Evolutionary conservation across 2,888 invertebrate genomes (phyloP).

Genomic region (Drosophila pegasa): DNA sequence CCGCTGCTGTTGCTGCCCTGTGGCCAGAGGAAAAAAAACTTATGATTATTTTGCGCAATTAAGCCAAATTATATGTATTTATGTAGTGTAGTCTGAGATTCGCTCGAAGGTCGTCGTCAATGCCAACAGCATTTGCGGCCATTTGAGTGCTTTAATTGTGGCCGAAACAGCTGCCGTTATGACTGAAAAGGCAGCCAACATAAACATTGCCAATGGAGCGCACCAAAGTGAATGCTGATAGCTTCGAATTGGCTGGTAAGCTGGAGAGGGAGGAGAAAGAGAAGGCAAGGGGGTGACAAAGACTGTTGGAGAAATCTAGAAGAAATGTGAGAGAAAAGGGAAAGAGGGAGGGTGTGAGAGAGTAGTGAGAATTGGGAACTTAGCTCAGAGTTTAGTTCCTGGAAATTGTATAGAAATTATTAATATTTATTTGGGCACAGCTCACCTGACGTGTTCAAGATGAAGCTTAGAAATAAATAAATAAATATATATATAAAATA

Average conservation of each 20-base stretch:
- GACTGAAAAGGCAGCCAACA: slow-evolving; percentile 28
- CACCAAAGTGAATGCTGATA: slow-evolving; percentile 14
- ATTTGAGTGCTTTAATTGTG: slow-evolving; percentile 59
- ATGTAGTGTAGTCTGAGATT: slow-evolving; percentile 59
- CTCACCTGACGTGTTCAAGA: neutral
- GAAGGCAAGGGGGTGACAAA: no score
- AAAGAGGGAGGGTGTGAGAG: neutral
- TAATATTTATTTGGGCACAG: neutral
- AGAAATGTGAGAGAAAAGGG: no score
- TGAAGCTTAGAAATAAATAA: no score
- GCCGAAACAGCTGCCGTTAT: slow-evolving; percentile 52
- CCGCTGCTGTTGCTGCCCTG: slow-evolving; percentile 17
- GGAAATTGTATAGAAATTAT: neutral
- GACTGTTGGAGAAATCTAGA: no score
- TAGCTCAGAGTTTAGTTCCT: no score
- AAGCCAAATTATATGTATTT: slow-evolving; percentile 72
- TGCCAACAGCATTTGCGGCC: slow-evolving; percentile 41
- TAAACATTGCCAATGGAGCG: slow-evolving; percentile 48
- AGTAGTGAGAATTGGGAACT: neutral
- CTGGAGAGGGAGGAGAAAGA: neutral
- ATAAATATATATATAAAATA: no score
- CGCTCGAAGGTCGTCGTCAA: slow-evolving; percentile 57
- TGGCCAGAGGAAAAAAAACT: slow-evolving; percentile 52
- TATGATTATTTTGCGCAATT: slow-evolving; percentile 74
- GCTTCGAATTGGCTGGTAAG: slow-evolving; percentile 15